Conservation (phyloP, 2,888 invertebrate genomes). For the Plebejus argus region DNA sequence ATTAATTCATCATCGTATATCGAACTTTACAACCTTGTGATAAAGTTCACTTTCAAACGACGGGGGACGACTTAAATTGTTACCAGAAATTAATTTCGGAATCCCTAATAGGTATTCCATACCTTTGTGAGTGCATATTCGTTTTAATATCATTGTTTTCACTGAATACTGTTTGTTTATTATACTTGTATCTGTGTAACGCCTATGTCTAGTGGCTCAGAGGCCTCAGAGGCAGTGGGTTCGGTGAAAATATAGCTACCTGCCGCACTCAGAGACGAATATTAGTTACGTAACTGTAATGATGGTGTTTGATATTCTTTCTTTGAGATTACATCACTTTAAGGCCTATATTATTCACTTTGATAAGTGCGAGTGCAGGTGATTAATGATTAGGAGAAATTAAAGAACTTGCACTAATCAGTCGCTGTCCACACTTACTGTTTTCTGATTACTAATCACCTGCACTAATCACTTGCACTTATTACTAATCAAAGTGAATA, state of each 20-base stretch:
- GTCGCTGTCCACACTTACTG: too few species aligned
- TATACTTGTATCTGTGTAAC: neutral
- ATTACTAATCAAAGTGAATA: too few species aligned
- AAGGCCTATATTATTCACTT: too few species aligned
- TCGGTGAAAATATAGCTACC: neutral
- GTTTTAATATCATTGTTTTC: neutral
- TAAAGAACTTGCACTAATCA: too few species aligned
- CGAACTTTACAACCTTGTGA: neutral
- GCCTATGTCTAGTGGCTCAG: neutral
- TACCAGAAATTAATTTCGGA: conserved; percentile 24
- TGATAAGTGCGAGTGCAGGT: too few species aligned
- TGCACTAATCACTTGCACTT: too few species aligned
- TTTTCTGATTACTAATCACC: too few species aligned
- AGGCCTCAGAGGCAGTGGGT: neutral
- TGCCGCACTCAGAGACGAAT: too few species aligned
- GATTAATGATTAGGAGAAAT: too few species aligned
- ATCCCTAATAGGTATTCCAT: conserved; percentile 13
- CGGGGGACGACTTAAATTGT: neutral
- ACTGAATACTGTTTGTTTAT: neutral
- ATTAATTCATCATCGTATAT: neutral
- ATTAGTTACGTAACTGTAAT: too few species aligned
- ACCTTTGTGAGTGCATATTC: conserved; percentile 25
- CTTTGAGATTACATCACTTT: too few species aligned
- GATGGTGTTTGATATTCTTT: too few species aligned
- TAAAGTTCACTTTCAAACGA: neutral